These are phyloP conservation scores for Okapia johnstoni DNA, from an alignment of 2,113 vertebrate species.

Conservation along the genomic window DNA sequence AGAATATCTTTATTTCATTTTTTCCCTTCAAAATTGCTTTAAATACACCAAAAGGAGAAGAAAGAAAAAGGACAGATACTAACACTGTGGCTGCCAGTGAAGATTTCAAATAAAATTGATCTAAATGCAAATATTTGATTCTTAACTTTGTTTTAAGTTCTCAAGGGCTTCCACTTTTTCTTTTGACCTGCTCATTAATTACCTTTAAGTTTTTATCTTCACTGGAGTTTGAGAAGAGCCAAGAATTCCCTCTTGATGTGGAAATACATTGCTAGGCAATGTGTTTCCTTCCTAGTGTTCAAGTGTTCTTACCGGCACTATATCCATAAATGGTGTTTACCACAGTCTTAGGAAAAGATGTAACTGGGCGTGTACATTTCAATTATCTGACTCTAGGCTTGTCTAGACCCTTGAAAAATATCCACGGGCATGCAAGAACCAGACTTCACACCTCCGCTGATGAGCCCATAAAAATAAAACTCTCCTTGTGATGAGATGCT, in stretches of 20 bases:
- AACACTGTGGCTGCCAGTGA: not conserved
- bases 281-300: not conserved
- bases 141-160: constrained; percentile 4
- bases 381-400: constrained; percentile 7
- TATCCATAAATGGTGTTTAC: not conserved
- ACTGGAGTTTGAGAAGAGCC: not conserved
- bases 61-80: not conserved
- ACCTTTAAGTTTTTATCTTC: not conserved
- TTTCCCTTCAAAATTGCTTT: not conserved
- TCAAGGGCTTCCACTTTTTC: not conserved
- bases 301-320: not conserved
- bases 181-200: not conserved
- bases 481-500: not conserved
- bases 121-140: constrained; percentile 12
- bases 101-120: constrained; percentile 34
- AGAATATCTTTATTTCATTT: constrained; percentile 3
- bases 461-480: not conserved
- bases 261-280: not conserved
- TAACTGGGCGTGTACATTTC: not conserved
- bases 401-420: constrained; percentile 18
- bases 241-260: not conserved
- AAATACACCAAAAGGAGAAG: not conserved
- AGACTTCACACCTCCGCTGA: constrained; percentile 14
- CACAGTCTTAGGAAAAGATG: constrained; percentile 13
- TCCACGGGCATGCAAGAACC: not conserved